Evolutionary conservation across 2,888 invertebrate species (phyloP).

Genomic region (Empis livida): DNA sequence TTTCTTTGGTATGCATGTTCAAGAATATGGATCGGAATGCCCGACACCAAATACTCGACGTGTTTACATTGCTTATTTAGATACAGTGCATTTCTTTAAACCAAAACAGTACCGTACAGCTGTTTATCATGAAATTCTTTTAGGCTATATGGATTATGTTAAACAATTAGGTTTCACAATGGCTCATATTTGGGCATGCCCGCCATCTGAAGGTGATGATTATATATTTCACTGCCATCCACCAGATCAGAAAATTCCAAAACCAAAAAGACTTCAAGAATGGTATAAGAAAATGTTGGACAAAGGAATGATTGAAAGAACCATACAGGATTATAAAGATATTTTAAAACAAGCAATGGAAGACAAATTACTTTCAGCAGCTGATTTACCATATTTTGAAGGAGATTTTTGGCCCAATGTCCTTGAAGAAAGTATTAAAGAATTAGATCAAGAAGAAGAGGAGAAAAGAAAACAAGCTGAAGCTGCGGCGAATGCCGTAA

Average conservation of each 20-base stretch:
- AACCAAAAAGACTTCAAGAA: conserved; percentile 97
- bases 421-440: conserved; percentile 97
- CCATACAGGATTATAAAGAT: conserved; percentile 98
- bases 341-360: conserved; percentile 98
- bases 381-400: conserved; percentile 94
- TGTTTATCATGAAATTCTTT: conserved; percentile 97
- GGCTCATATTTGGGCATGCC: conserved; percentile 99
- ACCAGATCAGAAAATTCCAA: conserved; percentile 97
- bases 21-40: conserved; percentile 98
- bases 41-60: conserved; percentile 89
- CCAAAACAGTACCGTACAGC: conserved; percentile 93
- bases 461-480: conserved; percentile 89
- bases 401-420: conserved; percentile 99
- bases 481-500: conserved; percentile 58
- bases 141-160: conserved; percentile 97
- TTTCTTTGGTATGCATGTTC: conserved; percentile 99
- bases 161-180: conserved; percentile 97
- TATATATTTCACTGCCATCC: conserved; percentile 99
- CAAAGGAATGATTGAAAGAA: conserved; percentile 95
- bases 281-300: conserved; percentile 99
- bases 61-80: conserved; percentile 97
- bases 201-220: conserved; percentile 99
- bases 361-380: conserved; percentile 86
- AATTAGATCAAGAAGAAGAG: conserved; percentile 95
- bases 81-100: conserved; percentile 98